Percentiles rank a stretch among this genome's conserved stretches.
Evolutionary conservation across 2,888 invertebrate genomes (phyloP).

Genomic region (Aricia artaxerxes): DNA sequence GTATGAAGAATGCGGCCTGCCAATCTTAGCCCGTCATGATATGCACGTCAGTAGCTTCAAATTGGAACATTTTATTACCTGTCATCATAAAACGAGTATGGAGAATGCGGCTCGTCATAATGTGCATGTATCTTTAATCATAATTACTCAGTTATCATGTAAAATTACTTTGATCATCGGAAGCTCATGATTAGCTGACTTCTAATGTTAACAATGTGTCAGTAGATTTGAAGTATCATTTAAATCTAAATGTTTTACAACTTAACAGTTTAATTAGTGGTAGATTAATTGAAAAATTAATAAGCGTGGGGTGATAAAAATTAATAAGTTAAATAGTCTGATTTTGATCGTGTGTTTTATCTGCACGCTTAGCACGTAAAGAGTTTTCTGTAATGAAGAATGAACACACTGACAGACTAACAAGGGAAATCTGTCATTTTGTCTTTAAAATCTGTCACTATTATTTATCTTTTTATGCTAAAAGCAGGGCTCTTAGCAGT

Average conservation of each 20-base stretch:
- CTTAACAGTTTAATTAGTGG: background rate
- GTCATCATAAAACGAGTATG: background rate
- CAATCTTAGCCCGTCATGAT: too few species aligned
- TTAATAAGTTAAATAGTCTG: background rate
- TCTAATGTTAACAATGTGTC: background rate
- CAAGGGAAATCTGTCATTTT: background rate
- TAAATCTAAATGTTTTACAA: slow-evolving; percentile 2
- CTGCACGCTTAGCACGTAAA: background rate
- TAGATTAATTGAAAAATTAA: background rate
- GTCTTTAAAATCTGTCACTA: background rate
- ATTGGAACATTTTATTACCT: background rate
- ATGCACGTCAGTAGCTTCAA: background rate
- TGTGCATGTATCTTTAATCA: background rate
- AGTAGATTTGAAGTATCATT: background rate
- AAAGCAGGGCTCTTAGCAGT: too few species aligned
- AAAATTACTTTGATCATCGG: slow-evolving; percentile 16
- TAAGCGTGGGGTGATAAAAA: background rate
- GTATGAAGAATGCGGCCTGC: too few species aligned
- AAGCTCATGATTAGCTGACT: slow-evolving; percentile 2
- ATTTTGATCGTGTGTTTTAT: background rate
- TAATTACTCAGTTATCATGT: background rate
- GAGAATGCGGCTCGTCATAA: background rate
- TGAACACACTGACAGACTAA: background rate
- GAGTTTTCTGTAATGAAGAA: background rate
- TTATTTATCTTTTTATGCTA: too few species aligned